phyloP scores from a whole-genome alignment of 2,113 vertebrate species.

The Sprattus sprattus region DNA sequence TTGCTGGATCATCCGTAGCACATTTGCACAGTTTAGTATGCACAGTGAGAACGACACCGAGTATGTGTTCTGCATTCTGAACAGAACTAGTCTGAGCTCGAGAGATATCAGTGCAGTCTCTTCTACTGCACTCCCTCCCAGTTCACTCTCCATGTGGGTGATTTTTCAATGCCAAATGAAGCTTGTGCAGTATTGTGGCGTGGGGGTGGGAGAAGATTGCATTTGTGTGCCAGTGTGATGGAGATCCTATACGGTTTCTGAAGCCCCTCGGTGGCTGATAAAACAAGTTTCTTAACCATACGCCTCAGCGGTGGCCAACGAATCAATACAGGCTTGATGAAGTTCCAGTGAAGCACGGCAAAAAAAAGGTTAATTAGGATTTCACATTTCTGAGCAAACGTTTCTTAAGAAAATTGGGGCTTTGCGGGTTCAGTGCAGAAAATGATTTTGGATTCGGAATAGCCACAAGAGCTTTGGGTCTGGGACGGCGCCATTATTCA shows the following conservation, averaged over 20 bases:
- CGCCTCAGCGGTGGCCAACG: not conserved
- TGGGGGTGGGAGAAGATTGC: not conserved
- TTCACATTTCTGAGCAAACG: not conserved
- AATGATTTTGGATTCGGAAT: not conserved
- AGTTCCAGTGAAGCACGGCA: not conserved
- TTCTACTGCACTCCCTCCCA: not conserved
- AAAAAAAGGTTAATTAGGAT: not conserved
- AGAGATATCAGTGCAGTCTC: not conserved
- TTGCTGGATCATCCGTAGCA: not conserved
- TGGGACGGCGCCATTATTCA: not conserved
- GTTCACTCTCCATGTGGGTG: not conserved
- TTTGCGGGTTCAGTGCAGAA: not conserved
- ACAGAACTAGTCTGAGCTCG: not conserved
- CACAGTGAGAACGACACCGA: not conserved
- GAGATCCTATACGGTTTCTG: not conserved
- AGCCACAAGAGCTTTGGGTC: not conserved
- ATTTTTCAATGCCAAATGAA: too few species aligned
- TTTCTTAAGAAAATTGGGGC: not conserved
- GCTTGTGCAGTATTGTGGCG: not conserved
- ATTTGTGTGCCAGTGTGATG: not conserved
- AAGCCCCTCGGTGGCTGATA: not conserved
- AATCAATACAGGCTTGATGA: not conserved
- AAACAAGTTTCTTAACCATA: not conserved
- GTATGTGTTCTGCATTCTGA: not conserved
- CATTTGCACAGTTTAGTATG: not conserved